Conservation (phyloP, 2,888 invertebrate genomes). For the Folsomia candida region DNA sequence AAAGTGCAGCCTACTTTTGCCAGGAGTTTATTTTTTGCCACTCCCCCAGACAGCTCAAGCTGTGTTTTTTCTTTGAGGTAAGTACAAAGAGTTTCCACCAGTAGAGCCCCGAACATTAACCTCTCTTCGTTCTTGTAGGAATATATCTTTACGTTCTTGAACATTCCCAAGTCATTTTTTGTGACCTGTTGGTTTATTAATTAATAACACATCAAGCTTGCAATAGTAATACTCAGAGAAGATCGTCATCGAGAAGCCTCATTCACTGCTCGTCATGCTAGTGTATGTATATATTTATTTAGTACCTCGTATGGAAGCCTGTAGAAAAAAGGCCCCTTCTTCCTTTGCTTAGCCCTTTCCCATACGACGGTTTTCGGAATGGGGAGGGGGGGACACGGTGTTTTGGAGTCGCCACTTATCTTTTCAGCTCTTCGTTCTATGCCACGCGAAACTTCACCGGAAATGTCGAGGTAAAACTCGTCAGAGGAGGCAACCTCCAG, state of each 20-base stretch:
- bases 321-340: neutral
- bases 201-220: too few species aligned
- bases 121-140: neutral
- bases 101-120: neutral
- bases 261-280: too few species aligned
- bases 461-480: slow-evolving; percentile 8
- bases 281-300: too few species aligned
- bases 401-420: neutral
- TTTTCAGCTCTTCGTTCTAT: neutral
- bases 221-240: neutral
- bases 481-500: neutral
- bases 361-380: neutral
- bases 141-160: neutral
- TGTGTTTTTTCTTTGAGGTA: neutral
- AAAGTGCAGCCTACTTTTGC: neutral
- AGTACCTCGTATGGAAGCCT: neutral
- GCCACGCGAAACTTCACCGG: neutral
- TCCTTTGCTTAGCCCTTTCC: neutral
- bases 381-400: neutral
- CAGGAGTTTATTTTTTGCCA: neutral
- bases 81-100: neutral
- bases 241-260: too few species aligned
- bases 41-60: neutral
- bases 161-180: neutral
- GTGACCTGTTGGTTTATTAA: neutral